Base-by-base conservation (phyloP, 2,113 vertebrate species). In the Phainopepla nitens region DNA sequence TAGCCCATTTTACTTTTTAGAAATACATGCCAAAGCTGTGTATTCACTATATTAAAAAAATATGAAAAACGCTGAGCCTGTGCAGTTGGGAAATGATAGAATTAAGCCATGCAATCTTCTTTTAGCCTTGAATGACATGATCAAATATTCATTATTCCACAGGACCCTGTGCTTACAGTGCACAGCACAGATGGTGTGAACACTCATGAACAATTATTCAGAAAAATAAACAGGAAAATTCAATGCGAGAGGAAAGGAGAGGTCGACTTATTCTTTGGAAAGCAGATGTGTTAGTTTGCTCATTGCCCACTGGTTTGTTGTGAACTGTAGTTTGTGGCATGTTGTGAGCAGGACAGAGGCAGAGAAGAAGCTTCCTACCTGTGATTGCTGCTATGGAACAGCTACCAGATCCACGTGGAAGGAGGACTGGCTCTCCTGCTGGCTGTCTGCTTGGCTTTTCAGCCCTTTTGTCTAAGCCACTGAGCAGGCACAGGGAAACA, bases 141-240 rank as follows among this genome's bases (percentile, higher is more conserved):
- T 95, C 72, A 97, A 89, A 91, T 93, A 91, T 93, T 96, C 58
- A 90, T 94, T 96, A 90, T 95, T 94, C 93, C 80, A 78, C 29
- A 54, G 33, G 64, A 94, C 64, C 23, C 50, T 58, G 9, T 35
- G 16, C 79, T 93, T 86, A 70, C 62, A 90, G 85, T 72, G 36
- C 5, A 3, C 23, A 47, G 92, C 95, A 90, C 90, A 92, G 94
- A 95, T 93, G 92, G 95, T 44, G 51, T 47, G 62, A 97, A 73
- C 64, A 13, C 21, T 90, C 54, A 70, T 9, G 50, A 89, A 58
- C 82, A 92, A 45, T 93, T 92, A 69, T 27, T 58, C 76, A 80
- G 71, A 94, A 90, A 93, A 88, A 39, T 42, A 80, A 85, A 66
- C 5, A 66, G 54, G 22, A 81, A 90, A 92, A 91, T 69, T 53